These are phyloP conservation scores for Pampus argenteus DNA, from an alignment of 2,797 vertebrate species.

Conservation along the genomic window DNA sequence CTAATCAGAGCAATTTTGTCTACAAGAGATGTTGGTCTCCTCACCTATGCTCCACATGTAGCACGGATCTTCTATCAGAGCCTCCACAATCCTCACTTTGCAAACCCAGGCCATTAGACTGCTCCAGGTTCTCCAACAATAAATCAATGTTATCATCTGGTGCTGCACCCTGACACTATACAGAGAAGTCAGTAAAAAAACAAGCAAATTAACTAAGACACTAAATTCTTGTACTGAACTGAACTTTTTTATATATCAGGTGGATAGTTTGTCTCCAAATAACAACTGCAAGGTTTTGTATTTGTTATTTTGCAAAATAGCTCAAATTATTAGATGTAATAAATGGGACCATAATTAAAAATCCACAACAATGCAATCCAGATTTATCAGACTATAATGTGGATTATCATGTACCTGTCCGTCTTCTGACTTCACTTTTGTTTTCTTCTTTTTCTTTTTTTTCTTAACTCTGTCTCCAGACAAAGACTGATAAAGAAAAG, in stretches of 20 bases:
- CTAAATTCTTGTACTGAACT: background rate
- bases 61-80: constrained; percentile 83
- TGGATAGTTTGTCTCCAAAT: background rate
- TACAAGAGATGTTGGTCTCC: constrained; percentile 14
- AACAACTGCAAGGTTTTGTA: background rate
- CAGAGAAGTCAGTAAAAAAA: background rate
- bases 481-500: constrained; percentile 72
- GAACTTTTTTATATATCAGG: background rate
- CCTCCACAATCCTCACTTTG: constrained; percentile 78
- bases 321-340: background rate
- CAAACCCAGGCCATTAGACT: constrained; percentile 76
- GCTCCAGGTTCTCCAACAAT: constrained; percentile 90
- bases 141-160: constrained; percentile 89
- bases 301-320: background rate
- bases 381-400: background rate
- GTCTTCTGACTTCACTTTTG: constrained; percentile 82
- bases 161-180: constrained; percentile 72
- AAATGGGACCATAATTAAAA: background rate
- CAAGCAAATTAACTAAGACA: background rate
- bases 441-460: constrained; percentile 96
- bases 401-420: constrained; percentile 76
- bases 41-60: constrained; percentile 96
- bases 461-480: constrained; percentile 86
- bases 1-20: background rate
- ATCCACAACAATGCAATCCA: background rate